Base-by-base conservation (phyloP, 2,113 vertebrate species). In the Mastomys natalensis region DNA sequence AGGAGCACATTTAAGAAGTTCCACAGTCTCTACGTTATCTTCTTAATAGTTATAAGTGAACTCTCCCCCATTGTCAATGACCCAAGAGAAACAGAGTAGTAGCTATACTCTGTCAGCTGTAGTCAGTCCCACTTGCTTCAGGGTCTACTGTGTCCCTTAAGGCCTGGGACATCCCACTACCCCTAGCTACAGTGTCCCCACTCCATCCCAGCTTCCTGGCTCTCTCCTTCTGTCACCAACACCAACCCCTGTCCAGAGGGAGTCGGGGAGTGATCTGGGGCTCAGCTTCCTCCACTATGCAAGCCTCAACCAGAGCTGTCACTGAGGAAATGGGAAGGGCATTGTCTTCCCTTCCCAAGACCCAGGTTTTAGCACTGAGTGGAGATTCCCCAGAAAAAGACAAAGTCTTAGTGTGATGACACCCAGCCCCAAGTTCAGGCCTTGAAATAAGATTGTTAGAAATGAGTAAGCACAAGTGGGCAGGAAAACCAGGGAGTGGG, bases 41-140 rank as follows among this genome's bases (percentile, higher is more conserved):
- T 86, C 68, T 85, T 5, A 7, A 0, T 48, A 22, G 26, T 43
- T 64, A n/a, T 34, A 68, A 66, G 29, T 34, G 29, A n/a, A 26
- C 0, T 34, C 21, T 58, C 12, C 72, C 48, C 51, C 22, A n/a
- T 17, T 1, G 7, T 48, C 29, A 17, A 4, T 1, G 3, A 4
- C 31, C 62, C 11, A 8, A 82, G 37, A 81, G 72, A n/a, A n/a
- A 13, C 3, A 3, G 2, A 64, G 0, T n/a, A n/a, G n/a, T n/a
- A n/a, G n/a, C n/a, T n/a, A n/a, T n/a, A n/a, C n/a, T n/a, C n/a
- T n/a, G n/a, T 13, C 26, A 53, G 34, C 55, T 87, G 4, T 31
- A 29, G 45, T 26, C 37, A 10, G 29, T 51, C 37, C 11, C 4
- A 19, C 34, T 66, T 92, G 72, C 58, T 58, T 43, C n/a, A 6